A percentile compares a stretch with the other conserved stretches of the same genome.
These are phyloP conservation scores for Aleiodes alternator DNA, from an alignment of 2,888 invertebrate species.

Conservation along the genomic window DNA sequence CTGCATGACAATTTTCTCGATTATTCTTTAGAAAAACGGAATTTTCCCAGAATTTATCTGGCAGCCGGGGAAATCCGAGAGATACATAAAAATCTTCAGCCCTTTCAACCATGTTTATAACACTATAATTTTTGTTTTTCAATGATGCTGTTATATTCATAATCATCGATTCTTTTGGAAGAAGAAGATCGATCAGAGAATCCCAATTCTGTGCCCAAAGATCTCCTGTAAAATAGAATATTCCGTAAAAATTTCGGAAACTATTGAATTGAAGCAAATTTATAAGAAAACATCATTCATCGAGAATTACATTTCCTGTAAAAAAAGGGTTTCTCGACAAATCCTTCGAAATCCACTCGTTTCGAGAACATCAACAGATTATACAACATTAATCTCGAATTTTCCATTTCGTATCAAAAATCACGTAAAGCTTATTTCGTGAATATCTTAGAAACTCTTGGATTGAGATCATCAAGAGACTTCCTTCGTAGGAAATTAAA, in stretches of 20 bases:
- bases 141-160: conserved; percentile 78
- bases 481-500: no score
- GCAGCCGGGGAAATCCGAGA: conserved; percentile 80
- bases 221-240: conserved; percentile 75
- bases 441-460: conserved; percentile 13
- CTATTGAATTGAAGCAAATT: conserved; percentile 18
- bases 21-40: conserved; percentile 77
- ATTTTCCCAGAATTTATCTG: conserved; percentile 80
- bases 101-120: conserved; percentile 79
- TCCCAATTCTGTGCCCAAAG: conserved; percentile 87
- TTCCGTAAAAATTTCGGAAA: conserved; percentile 9
- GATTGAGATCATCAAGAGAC: background rate
- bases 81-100: conserved; percentile 84
- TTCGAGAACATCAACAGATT: no score
- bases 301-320: no score
- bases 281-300: background rate
- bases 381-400: no score
- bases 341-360: no score
- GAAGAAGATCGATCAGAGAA: conserved; percentile 78
- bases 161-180: conserved; percentile 75
- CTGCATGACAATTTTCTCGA: conserved; percentile 80
- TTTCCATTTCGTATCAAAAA: no score
- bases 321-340: no score
- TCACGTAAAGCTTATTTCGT: background rate
- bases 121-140: conserved; percentile 77